Base-by-base conservation (phyloP, 2,113 vertebrate species). In the Aptenodytes patagonicus region DNA sequence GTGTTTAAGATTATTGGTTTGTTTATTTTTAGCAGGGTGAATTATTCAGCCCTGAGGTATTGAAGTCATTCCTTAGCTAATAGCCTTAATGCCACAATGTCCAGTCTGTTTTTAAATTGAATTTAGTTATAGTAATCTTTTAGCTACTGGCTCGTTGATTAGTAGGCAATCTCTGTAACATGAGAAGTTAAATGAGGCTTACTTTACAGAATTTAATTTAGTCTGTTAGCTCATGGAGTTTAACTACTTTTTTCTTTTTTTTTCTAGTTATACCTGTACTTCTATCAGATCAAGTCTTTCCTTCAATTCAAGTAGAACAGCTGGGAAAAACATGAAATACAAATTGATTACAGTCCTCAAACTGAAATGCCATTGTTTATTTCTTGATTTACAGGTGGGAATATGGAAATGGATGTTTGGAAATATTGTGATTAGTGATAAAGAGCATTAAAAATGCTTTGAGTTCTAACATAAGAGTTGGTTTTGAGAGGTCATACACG, bases 201-300 rank as follows among this genome's bases (percentile, higher is more conserved):
- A 24, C n/a, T 90, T 92, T 66, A 51, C 61, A 75, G 20, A 75
- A 66, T 75, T 90, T 62, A 32, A 36, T 66, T 72, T 87, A n/a
- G 17, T 81, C 42, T 75, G 0, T 91, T 78, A 64, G 13, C 57
- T 57, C 25, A 34, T 36, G 29, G 47, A 70, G 12, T 84, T 81
- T 81, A 93, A 84, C 51, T 87, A 13, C 20, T 52, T 29, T 16
- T 7, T 32, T 26, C 5, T 19, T 29, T 70, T 65, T 72, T 38
- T 60, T 57, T 13, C 6, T 97, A 99, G 99, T 64, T 99, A 99
- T 5, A 95, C 98, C 7, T 98, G 82, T 77, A 98, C 98, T 47
- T 99, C 99, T 10, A 97, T 99, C 91, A 98, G 98, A 83, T 98
- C 98, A 87, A 99, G 99, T 84, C 98, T 99, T 47, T 98, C 98